Percentiles rank a stretch among this genome's conserved stretches.
Conservation (phyloP, 2,113 vertebrate genomes). For the Sphaerodactylus townsendi region DNA sequence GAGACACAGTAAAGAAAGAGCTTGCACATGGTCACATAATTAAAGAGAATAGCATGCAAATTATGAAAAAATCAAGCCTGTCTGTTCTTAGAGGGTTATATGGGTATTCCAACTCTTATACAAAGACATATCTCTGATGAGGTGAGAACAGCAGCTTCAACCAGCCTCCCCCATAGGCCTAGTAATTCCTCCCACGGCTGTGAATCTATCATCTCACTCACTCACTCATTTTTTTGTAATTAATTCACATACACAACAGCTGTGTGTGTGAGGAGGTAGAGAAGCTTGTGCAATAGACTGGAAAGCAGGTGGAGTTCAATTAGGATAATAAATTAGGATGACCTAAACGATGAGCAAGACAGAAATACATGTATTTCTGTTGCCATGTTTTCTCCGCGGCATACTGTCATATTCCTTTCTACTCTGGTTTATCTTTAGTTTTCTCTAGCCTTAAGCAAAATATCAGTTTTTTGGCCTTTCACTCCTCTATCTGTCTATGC, state of each 20-base stretch:
- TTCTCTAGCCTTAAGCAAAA: background rate
- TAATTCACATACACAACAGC: slow-evolving; percentile 1
- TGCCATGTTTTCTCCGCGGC: background rate
- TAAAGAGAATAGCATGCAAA: background rate
- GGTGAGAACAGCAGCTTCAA: slow-evolving; percentile 33
- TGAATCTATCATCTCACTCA: slow-evolving; percentile 9
- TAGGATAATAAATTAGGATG: background rate
- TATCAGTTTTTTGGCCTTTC: background rate
- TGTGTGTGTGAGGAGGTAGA: background rate
- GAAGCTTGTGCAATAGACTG: background rate
- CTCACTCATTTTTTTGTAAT: slow-evolving; percentile 1
- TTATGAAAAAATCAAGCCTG: background rate
- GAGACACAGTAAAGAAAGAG: background rate
- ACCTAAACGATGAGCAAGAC: background rate
- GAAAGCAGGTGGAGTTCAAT: background rate
- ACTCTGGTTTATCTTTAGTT: background rate
- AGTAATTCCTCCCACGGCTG: slow-evolving; percentile 21
- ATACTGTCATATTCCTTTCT: background rate
- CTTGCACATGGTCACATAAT: too few species aligned
- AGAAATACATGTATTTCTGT: background rate
- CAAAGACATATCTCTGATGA: slow-evolving; percentile 22
- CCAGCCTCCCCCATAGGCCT: slow-evolving; percentile 18
- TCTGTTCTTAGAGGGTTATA: background rate
- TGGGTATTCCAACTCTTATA: slow-evolving; percentile 11
- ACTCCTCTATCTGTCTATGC: too few species aligned